Evolutionary conservation across 2,797 vertebrate genomes (phyloP), one percentile per base, ranked within the genome.

Genomic region (Eulemur mongoz): DNA sequence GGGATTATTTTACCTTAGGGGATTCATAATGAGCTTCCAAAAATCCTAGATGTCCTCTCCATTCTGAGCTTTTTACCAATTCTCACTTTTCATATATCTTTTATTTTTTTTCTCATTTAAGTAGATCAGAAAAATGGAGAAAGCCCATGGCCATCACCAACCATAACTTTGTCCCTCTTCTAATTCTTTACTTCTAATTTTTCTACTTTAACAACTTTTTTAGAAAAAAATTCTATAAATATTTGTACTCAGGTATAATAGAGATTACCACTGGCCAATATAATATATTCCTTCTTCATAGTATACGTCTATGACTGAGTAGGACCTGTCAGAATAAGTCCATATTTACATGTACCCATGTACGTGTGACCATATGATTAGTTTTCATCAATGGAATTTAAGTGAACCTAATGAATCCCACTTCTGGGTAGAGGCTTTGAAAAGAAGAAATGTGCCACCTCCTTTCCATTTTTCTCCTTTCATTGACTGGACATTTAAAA

Each of bases 1-100:
- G 43, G 38, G 63, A 94, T 96, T 89, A 93, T 94, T 89, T 96
- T 97, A n/a, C 81, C 69, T 92, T 90, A 85, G 30, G 15, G 38
- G 15, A 84, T 96, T 95, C 76, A 92, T 82, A 95, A 94, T 48
- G 32, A 95, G 25, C 57, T 83, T 18, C 78, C 92, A 38, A 92
- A 97, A 96, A 65, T 48, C 13, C 43, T 93, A 85, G 27, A 79
- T 95, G 27, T n/a, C 48, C 30, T 95, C 69, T 92, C 38, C 43
- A 88, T 61, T 96, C 93, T 38, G 63, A 93, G 20, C 32, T 84
- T 92, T 96, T 61, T 67, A 63, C 18, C 15, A 90, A 35, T 50
- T 95, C 20, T 96, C 25, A 27, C 7, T 87, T 76, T 50, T 89
- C 20, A 50, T 70, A 11, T 93, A 73, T 61, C 27, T 91, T 67